Evolutionary conservation across 2,888 invertebrate species (phyloP).

Genomic region (Chrysodeixis includens): DNA sequence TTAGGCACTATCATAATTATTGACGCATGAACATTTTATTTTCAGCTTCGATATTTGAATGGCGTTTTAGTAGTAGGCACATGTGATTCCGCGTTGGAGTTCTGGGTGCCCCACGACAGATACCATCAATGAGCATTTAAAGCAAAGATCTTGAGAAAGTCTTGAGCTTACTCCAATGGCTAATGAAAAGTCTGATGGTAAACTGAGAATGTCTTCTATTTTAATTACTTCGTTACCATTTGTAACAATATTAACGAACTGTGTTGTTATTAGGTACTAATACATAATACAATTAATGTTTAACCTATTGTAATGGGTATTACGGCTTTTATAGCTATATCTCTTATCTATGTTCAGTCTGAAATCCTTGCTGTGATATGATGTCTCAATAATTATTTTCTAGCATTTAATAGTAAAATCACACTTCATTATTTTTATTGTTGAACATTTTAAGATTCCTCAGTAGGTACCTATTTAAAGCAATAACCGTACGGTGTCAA

Average conservation of each 20-base stretch:
- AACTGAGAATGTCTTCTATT: slow-evolving; percentile 17
- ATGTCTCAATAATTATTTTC: slow-evolving; percentile 29
- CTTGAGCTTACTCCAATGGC: slow-evolving; percentile 9
- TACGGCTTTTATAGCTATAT: slow-evolving; percentile 25
- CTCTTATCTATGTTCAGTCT: slow-evolving; percentile 26
- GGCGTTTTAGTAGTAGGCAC: slow-evolving; percentile 84
- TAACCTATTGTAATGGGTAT: slow-evolving; percentile 20
- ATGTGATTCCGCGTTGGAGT: slow-evolving; percentile 86
- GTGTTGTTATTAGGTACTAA: slow-evolving; percentile 22
- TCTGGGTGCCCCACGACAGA: slow-evolving; percentile 82
- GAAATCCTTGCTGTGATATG: slow-evolving; percentile 48
- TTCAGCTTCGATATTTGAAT: slow-evolving; percentile 85
- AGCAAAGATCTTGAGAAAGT: slow-evolving; percentile 12
- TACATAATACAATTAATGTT: slow-evolving; percentile 15
- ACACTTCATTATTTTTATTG: background rate
- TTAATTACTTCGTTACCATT: slow-evolving; percentile 27
- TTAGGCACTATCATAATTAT: background rate
- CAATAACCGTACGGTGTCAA: too few species aligned
- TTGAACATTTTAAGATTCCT: background rate
- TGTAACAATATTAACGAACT: slow-evolving; percentile 39
- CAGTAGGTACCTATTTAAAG: too few species aligned
- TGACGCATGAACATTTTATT: slow-evolving; percentile 49
- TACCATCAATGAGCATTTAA: slow-evolving; percentile 48
- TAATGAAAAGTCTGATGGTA: slow-evolving; percentile 21
- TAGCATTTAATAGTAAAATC: background rate